A percentile compares a stretch with the other conserved stretches of the same genome.
phyloP scores from a whole-genome alignment of 2,888 invertebrate genomes.

The Chirona hameri region DNA sequence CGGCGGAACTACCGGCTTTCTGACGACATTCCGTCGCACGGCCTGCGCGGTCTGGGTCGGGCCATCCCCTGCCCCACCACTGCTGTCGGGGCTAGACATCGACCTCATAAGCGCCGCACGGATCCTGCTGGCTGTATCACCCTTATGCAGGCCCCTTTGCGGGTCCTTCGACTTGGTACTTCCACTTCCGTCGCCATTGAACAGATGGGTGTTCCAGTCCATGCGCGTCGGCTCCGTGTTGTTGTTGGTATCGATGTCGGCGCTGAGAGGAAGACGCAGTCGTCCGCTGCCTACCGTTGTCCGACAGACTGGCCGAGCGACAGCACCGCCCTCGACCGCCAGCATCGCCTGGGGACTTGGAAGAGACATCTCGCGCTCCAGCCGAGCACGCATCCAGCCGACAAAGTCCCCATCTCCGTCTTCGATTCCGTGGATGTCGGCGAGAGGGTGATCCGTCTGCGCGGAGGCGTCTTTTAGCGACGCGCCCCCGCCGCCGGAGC shows the following conservation, averaged over 20 bases:
- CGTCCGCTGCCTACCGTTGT: neutral
- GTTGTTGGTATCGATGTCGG: neutral
- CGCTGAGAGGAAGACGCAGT: neutral
- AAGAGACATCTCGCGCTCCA: neutral
- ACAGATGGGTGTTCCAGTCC: slow-evolving; percentile 4
- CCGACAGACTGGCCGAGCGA: neutral
- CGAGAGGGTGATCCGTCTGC: neutral
- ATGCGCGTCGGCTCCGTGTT: neutral
- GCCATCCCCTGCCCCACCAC: neutral
- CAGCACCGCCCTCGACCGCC: neutral
- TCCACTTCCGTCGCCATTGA: neutral
- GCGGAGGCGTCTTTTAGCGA: neutral
- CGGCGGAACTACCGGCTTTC: no score
- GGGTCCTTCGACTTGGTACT: no score
- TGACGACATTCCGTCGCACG: neutral
- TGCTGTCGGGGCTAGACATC: no score
- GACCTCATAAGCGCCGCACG: no score
- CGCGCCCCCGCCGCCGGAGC: neutral
- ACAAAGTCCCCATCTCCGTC: neutral
- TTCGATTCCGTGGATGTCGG: neutral
- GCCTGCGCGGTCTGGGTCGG: neutral
- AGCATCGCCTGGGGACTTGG: neutral
- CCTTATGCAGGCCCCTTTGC: no score
- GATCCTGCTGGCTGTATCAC: no score
- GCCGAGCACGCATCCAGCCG: neutral